phyloP scores from a whole-genome alignment of 2,888 invertebrate genomes.

The Bruchidius siliquastri region DNA sequence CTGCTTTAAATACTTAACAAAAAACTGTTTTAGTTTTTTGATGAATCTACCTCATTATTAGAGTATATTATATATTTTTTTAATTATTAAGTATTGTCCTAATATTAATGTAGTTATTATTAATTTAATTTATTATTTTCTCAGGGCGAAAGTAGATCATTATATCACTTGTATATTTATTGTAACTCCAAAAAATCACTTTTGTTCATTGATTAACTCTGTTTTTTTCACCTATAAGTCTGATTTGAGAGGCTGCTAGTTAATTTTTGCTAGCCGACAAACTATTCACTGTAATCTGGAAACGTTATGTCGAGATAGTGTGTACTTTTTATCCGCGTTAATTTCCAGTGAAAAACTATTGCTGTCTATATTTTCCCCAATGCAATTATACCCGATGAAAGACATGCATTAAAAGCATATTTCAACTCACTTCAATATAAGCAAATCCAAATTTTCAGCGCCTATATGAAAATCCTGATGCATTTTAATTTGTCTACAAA shows the following conservation, averaged over 20 bases:
- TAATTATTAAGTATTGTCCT: conserved; percentile 33
- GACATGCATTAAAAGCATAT: neutral
- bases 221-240: conserved; percentile 37
- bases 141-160: conserved; percentile 36
- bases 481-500: too few species aligned
- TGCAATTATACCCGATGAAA: neutral
- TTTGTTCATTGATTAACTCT: conserved; percentile 16
- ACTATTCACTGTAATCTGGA: conserved; percentile 16
- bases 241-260: conserved; percentile 43
- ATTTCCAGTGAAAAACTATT: too few species aligned
- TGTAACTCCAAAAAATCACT: conserved; percentile 11
- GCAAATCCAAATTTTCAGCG: too few species aligned
- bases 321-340: too few species aligned
- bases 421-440: neutral
- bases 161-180: conserved; percentile 5
- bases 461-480: too few species aligned
- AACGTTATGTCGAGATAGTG: neutral
- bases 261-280: conserved; percentile 40
- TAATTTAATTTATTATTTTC: conserved; percentile 11
- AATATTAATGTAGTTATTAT: conserved; percentile 31
- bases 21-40: conserved; percentile 18
- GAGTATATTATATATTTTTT: conserved; percentile 22
- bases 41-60: conserved; percentile 41
- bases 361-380: neutral
- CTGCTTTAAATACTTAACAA: conserved; percentile 36